Base-by-base conservation (phyloP, 2,797 vertebrate genomes). In the Leucoraja ocellata region DNA sequence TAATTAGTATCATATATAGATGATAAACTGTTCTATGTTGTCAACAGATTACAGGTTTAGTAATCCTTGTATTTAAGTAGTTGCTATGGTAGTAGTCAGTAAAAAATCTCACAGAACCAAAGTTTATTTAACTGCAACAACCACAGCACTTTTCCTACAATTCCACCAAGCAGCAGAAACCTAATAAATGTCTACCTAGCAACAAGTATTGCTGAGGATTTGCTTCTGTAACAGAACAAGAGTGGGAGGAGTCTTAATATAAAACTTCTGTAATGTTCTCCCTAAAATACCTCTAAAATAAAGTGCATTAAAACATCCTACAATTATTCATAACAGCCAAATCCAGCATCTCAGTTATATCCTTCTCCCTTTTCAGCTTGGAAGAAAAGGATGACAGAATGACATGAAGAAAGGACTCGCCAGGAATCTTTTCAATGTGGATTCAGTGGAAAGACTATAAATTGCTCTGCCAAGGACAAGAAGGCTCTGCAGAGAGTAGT, bases 101-200 rank as follows among this genome's bases (percentile, higher is more conserved):
- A 54, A 92, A n/a, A 10, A 21, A 74, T 54, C n/a, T 92, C 39
- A 73, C 32, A 73, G 21, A 74, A 73, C 71, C 71, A 92, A 39
- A 54, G 21, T 92, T 74, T 76, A 92, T 76, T 92, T 54, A 73
- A 92, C 28, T 46, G 23, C 36, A 39, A 91, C 23, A 92, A 92
- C 28, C n/a, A 90, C 25, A 76, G 90, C 1, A 21, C 36, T 74
- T 76, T 92, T 76, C 39, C 90, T 76, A 54, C 28, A n/a, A 92
- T 92, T 92, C 11, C 71, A 54, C 39, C 10, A 92, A 46, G 39
- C 71, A 92, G 71, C 90, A 58, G 71, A 74, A 92, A 76, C 71
- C 21, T 28, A 74, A 46, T 28, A 25, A 76, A 92, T 13, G 10
- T 21, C 18, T 71, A 18, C 65, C 88, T 91, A 39, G 88, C 65